A percentile compares a stretch with the other conserved stretches of the same genome.
Conservation (phyloP, 2,113 vertebrate species). For the Egretta garzetta region DNA sequence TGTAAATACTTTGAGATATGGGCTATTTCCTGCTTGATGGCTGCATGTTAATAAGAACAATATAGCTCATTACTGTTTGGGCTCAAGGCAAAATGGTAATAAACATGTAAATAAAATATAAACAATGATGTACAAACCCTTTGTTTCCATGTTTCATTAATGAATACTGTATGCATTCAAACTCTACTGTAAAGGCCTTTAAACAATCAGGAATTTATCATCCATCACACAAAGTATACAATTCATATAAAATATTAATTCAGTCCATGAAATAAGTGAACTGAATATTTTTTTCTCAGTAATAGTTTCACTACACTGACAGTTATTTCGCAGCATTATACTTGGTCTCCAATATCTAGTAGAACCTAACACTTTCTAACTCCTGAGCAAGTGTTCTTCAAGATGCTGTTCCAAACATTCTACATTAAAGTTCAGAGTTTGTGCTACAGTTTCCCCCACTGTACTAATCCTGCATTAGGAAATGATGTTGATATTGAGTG, state of each 20-base stretch:
- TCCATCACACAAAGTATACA: not conserved
- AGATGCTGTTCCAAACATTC: not conserved
- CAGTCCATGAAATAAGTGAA: not conserved
- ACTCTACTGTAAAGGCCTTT: not conserved
- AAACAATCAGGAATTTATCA: not conserved
- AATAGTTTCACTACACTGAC: not conserved
- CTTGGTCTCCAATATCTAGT: not conserved
- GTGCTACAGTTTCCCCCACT: not conserved
- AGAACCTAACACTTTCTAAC: not conserved
- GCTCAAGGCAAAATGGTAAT: not conserved
- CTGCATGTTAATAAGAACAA: not conserved
- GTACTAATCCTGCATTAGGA: not conserved
- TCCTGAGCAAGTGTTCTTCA: not conserved
- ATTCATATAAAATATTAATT: not conserved
- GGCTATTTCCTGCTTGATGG: not conserved
- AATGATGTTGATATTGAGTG: not conserved
- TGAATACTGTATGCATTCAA: not conserved
- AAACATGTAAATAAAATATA: not conserved
- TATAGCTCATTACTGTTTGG: not conserved
- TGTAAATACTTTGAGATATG: not conserved
- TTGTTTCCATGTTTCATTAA: not conserved
- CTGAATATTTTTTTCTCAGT: not conserved
- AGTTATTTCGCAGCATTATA: not conserved
- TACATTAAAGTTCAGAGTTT: not conserved
- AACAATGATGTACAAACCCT: not conserved